A percentile compares a stretch with the other conserved stretches of the same genome.
These are phyloP conservation scores for Panthera tigris DNA, from an alignment of 2,113 vertebrate species.

Conservation along the genomic window DNA sequence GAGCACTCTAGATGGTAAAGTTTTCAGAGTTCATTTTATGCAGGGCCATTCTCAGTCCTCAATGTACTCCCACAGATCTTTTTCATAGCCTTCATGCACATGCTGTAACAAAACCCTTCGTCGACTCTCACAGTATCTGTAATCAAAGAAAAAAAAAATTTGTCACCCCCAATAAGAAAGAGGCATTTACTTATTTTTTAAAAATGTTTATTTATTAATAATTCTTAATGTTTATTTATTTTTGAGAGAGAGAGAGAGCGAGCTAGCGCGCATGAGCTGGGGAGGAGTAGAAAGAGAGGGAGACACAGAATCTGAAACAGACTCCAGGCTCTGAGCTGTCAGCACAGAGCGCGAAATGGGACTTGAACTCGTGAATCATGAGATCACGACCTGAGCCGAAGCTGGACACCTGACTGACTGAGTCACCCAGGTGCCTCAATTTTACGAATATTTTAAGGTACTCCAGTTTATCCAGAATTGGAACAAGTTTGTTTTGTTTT, in stretches of 20 bases:
- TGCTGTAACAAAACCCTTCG: conserved; percentile 99
- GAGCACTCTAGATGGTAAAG: conserved; percentile 95
- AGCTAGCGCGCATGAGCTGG: no score
- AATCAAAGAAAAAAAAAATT: conserved; percentile 51
- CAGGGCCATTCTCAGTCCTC: conserved; percentile 94
- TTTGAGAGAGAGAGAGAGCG: no score
- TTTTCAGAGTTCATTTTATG: conserved; percentile 94
- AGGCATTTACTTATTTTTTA: conserved; percentile 10
- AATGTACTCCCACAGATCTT: conserved; percentile 99
- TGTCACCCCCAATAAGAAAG: conserved; percentile 39
- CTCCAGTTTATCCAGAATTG: not conserved
- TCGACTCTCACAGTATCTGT: conserved; percentile 99
- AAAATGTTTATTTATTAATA: not conserved
- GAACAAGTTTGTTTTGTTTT: not conserved
- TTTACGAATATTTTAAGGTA: not conserved
- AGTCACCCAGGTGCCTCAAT: no score
- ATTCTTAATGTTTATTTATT: no score
- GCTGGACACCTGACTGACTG: no score
- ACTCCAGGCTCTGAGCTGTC: no score
- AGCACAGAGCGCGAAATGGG: no score
- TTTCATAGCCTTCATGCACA: conserved; percentile 99
- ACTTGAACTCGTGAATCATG: no score
- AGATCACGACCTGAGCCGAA: no score
- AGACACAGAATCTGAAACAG: no score
- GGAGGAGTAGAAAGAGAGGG: no score